phyloP scores from a whole-genome alignment of 2,113 vertebrate genomes.

The Nothocercus nigrocapillus region DNA sequence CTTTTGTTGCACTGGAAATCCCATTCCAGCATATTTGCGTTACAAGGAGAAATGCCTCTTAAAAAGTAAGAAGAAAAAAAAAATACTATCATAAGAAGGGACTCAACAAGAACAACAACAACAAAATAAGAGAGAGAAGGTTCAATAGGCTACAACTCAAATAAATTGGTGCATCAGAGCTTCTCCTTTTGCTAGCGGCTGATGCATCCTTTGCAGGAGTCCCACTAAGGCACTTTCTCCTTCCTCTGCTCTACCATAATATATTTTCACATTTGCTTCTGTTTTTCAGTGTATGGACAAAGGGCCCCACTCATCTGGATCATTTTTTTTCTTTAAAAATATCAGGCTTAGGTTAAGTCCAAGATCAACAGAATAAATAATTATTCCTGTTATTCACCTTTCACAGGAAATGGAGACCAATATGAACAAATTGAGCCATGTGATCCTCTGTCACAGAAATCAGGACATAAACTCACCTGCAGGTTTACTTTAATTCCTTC shows the following conservation, averaged over 20 bases:
- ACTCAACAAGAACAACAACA: not conserved
- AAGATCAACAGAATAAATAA: not conserved
- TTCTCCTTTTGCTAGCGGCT: not conserved
- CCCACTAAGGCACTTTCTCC: not conserved
- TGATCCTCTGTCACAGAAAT: not conserved
- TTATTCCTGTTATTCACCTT: not conserved
- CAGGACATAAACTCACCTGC: constrained; percentile 80
- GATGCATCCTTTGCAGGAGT: not conserved
- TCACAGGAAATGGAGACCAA: not conserved
- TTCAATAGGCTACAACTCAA: not conserved
- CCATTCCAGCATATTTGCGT: not conserved
- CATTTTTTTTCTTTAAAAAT: not conserved
- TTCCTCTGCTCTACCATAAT: not conserved
- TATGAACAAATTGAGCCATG: not conserved
- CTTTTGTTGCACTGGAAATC: not conserved
- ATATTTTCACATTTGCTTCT: not conserved
- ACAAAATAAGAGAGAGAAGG: not conserved
- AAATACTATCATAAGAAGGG: not conserved
- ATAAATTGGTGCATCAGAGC: not conserved
- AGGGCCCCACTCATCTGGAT: not conserved
- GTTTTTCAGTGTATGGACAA: not conserved
- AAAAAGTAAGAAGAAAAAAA: not conserved
- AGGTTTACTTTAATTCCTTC: constrained; percentile 93
- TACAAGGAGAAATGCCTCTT: not conserved
- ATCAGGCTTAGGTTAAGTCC: not conserved